Base-by-base conservation (phyloP, 1,140 invertebrate genomes). In the Melitaea cinxia region DNA sequence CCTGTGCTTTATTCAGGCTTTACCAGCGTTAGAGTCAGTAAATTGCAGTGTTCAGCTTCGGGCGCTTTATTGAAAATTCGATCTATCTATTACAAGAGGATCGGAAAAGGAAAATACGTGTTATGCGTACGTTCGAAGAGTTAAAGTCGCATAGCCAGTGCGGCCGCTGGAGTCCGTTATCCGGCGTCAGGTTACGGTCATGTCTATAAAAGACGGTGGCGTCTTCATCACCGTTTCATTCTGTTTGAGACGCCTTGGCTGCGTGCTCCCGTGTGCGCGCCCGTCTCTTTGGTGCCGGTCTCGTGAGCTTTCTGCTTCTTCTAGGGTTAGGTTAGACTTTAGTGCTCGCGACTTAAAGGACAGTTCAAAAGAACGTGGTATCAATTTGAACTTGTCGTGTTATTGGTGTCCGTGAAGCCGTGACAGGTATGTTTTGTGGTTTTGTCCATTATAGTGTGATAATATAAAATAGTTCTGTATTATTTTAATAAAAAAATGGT, bases 151-250 rank as follows among this genome's bases (percentile, higher is more conserved):
- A 55, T 74, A 76, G 62, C 70, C 58, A 49, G 37, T 49, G 67
- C 64, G 75, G 66, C 68, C 60, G 73, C 68, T 65, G 72, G 79
- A 83, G 78, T 78, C 88, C 88, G 88, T 91, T 91, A 91, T 91
- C 82, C 84, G 84, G 85, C 85, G 88, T 86, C 88, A 91, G 88
- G 88, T 89, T 91, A 91, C 88, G 79, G 80, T 81, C 80, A 82
- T 80, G 88, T 90, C 88, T 90, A 90, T 90, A 90, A 78, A 90
- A 90, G 88, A 83, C 78, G 80, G 85, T 68, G 82, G 82, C 82
- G 82, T 85, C 86, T 87, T 90, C 86, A 85, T 87, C 83, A 89
- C 80, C 77, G 88, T 91, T 91, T 91, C 88, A 91, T 91, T 91
- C 80, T 78, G 88, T 88, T 88, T 83, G 79, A 83, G 82, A 83